Percentiles rank a stretch among this genome's conserved stretches.
Conservation (phyloP, 1,140 invertebrate species). For the Polypedilum vanderplanki region DNA sequence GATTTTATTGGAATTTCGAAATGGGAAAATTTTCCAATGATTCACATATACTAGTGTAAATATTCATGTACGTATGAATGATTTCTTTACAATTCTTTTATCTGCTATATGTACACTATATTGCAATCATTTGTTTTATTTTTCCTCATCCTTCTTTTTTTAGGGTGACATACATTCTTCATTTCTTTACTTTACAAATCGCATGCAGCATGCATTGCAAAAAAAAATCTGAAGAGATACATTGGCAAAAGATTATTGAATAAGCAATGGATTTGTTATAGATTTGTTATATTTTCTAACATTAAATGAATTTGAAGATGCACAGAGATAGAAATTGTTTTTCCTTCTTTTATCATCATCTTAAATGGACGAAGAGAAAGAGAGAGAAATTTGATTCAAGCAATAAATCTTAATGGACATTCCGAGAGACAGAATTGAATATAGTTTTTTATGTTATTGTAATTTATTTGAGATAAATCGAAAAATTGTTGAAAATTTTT, state of each 20-base stretch:
- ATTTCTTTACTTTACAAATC: background rate
- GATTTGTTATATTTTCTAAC: too few species aligned
- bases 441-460: too few species aligned
- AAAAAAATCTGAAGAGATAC: background rate
- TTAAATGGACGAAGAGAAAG: too few species aligned
- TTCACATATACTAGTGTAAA: background rate
- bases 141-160: background rate
- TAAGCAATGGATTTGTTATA: constrained; percentile 1
- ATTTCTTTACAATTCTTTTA: background rate
- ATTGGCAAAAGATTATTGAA: constrained; percentile 1
- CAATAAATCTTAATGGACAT: too few species aligned
- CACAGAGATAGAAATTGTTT: too few species aligned
- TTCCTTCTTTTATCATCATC: too few species aligned
- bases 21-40: background rate
- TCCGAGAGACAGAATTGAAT: too few species aligned
- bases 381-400: too few species aligned
- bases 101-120: background rate
- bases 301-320: too few species aligned
- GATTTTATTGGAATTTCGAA: background rate
- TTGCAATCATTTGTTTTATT: constrained; percentile 27
- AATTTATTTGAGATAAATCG: too few species aligned
- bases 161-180: background rate
- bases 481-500: too few species aligned
- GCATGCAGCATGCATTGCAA: background rate
- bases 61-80: background rate